Base-by-base conservation (phyloP, 2,888 invertebrate genomes). In the Xylocampa areola region DNA sequence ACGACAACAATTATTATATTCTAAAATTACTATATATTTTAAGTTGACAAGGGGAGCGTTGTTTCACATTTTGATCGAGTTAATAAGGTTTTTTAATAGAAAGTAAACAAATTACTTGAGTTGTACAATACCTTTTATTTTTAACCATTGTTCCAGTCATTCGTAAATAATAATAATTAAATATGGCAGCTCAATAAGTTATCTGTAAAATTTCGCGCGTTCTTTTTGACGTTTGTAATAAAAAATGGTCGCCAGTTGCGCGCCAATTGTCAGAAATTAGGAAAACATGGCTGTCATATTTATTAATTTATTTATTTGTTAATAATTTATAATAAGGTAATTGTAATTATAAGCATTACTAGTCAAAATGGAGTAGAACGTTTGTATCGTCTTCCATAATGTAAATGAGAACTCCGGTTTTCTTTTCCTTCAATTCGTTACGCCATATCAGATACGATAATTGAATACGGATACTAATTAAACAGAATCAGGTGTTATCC, bases 331-430 rank as follows among this genome's bases (percentile, higher is more conserved):
- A 74, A 68, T 69, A 37, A 70, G 61, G 29, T 59, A 69, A 49
- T 53, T 53, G 50, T 69, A 69, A 55, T 70, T 60, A 58, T 72
- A 64, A 85, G 74, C 58, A 63, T 79, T 78, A 75, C 67, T 85
- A 85, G 80, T 75, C 68, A 77, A 82, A 84, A 79, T 83, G 86
- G 81, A 80, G 76, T 85, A 84, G 85, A 81, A 83, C 82, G 84
- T 89, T 86, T 84, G 79, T 85, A 90, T 91, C 86, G 93, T 93
- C 93, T 93, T 93, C 93, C 93, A 93, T 91, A 87, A 85, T 84
- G 80, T 91, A 91, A 63, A 63, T 76, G 84, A 85, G 64, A 79
- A 77, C 86, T 82, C 80, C 78, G 81, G 82, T 72, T 89, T 90
- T 81, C 65, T 72, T 90, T 90, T 82, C 76, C 80, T 82, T 69